A percentile compares a stretch with the other conserved stretches of the same genome.
These are phyloP conservation scores for Incurvaria masculella DNA, from an alignment of 2,888 invertebrate genomes.

Conservation along the genomic window DNA sequence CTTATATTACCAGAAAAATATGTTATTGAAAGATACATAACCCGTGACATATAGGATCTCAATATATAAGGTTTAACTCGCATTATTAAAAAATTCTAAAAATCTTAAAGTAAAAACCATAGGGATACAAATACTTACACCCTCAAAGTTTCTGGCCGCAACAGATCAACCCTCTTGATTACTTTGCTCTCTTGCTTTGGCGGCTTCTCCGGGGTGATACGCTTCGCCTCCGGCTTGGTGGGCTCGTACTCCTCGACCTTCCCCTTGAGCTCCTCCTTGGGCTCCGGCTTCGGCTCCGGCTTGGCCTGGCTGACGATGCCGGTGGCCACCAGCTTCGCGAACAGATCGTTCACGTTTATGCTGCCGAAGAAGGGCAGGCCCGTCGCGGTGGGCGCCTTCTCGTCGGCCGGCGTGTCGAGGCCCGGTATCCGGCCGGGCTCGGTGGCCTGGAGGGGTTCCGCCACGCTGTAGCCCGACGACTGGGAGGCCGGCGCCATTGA, in stretches of 20 bases:
- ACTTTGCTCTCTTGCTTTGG: constrained; percentile 31
- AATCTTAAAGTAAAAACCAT: too few relatives aligned
- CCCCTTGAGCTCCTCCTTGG: constrained; percentile 13
- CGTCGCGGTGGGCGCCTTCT: constrained; percentile 25
- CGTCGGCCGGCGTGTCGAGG: constrained; percentile 31
- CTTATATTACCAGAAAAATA: too few relatives aligned
- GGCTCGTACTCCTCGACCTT: constrained; percentile 21
- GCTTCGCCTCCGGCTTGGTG: constrained; percentile 21
- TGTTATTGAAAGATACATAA: too few relatives aligned
- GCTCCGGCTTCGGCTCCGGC: not conserved
- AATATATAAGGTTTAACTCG: too few relatives aligned
- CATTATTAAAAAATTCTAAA: too few relatives aligned
- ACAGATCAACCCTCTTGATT: constrained; percentile 64
- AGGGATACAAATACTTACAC: constrained; percentile 59
- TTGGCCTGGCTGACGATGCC: constrained; percentile 59
- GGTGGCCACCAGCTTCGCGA: constrained; percentile 80
- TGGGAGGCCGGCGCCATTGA: constrained; percentile 56
- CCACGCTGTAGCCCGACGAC: constrained; percentile 52
- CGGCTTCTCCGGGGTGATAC: constrained; percentile 25
- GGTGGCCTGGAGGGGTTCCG: constrained; percentile 35
- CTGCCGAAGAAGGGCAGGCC: constrained; percentile 29
- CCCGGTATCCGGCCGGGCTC: constrained; percentile 36
- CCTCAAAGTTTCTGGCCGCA: constrained; percentile 70
- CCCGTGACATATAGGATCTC: too few relatives aligned
- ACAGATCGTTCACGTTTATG: constrained; percentile 77